phyloP scores from a whole-genome alignment of 1,140 invertebrate species.

The Platyura marginata region DNA sequence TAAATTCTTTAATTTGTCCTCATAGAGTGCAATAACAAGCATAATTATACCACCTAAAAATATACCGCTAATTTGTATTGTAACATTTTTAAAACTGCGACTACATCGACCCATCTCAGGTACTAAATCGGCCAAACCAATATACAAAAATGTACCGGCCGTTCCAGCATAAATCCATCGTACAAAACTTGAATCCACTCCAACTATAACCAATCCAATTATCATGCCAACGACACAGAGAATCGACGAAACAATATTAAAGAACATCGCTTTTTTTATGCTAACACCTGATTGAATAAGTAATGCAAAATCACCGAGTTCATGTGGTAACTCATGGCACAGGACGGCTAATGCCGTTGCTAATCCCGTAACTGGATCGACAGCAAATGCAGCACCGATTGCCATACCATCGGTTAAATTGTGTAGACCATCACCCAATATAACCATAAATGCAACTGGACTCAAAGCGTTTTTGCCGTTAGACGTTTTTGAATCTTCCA shows the following conservation, averaged over 20 bases:
- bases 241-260: constrained; percentile 54
- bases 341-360: constrained; percentile 62
- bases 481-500: constrained; percentile 28
- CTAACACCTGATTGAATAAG: constrained; percentile 57
- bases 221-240: constrained; percentile 58
- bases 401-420: constrained; percentile 65
- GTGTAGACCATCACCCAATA: constrained; percentile 62
- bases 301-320: constrained; percentile 65
- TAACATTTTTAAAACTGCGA: constrained; percentile 16
- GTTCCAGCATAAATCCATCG: constrained; percentile 61
- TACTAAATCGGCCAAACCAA: constrained; percentile 63
- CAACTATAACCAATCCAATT: constrained; percentile 48
- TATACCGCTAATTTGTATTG: constrained; percentile 45
- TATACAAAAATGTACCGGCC: constrained; percentile 67
- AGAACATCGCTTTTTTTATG: constrained; percentile 45
- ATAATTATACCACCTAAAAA: constrained; percentile 49
- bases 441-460: constrained; percentile 56
- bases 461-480: constrained; percentile 29
- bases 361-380: constrained; percentile 47
- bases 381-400: constrained; percentile 59
- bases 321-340: constrained; percentile 66
- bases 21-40: constrained; percentile 54
- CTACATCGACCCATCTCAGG: constrained; percentile 32
- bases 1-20: constrained; percentile 40
- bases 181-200: constrained; percentile 37